These are phyloP conservation scores for Pseudococcus longispinus DNA, from an alignment of 2,888 invertebrate species.

Conservation along the genomic window DNA sequence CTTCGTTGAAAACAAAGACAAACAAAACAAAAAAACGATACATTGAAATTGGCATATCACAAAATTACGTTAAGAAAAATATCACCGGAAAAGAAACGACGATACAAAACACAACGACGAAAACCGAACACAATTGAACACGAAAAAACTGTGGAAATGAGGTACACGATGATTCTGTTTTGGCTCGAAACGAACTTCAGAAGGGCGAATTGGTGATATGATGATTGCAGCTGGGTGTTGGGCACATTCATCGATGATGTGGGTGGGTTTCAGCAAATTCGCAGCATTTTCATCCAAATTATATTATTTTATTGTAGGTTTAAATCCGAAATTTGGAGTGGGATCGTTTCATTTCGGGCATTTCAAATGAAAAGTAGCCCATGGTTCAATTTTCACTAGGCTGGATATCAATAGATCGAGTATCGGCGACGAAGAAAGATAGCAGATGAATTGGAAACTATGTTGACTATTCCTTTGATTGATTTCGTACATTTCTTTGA, in stretches of 20 bases:
- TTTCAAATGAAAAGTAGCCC: neutral
- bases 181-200: neutral
- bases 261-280: neutral
- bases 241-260: neutral
- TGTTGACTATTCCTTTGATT: neutral
- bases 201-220: too few relatives aligned
- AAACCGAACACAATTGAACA: neutral
- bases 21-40: neutral
- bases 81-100: neutral
- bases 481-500: neutral
- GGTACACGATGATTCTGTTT: neutral
- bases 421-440: neutral
- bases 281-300: neutral
- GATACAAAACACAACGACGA: neutral
- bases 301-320: neutral
- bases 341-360: neutral
- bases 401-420: neutral
- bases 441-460: neutral
- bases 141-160: neutral
- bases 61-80: neutral
- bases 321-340: neutral
- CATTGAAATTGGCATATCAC: neutral
- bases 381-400: neutral
- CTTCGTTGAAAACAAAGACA: neutral
- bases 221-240: neutral